These are phyloP conservation scores for Heliothis virescens DNA, from an alignment of 1,140 invertebrate genomes.

Conservation along the genomic window DNA sequence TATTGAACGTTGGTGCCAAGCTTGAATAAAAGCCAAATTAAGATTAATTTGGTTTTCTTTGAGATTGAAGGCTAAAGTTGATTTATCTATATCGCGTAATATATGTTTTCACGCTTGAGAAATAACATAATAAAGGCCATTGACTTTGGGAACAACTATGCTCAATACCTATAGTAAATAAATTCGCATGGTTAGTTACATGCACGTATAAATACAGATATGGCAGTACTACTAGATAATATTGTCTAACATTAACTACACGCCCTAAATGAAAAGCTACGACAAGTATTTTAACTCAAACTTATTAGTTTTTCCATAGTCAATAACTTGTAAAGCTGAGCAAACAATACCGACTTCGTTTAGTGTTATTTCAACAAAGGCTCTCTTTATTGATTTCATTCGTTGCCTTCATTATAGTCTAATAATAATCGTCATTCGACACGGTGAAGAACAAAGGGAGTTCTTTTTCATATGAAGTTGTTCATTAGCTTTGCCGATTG, in stretches of 20 bases:
- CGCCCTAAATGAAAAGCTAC: not conserved
- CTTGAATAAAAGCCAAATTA: too few relatives aligned
- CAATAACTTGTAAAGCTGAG: not conserved
- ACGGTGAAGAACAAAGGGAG: slow-evolving; percentile 31
- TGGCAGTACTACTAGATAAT: not conserved
- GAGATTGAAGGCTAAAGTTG: too few relatives aligned
- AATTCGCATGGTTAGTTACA: too few relatives aligned
- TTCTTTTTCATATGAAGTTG: slow-evolving; percentile 29
- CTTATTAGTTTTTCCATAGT: not conserved
- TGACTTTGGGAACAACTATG: too few relatives aligned
- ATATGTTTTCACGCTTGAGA: too few relatives aligned
- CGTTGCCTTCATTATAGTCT: not conserved
- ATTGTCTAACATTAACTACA: not conserved
- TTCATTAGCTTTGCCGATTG: slow-evolving; percentile 33
- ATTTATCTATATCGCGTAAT: too few relatives aligned
- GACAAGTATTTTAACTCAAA: not conserved
- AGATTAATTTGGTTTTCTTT: too few relatives aligned
- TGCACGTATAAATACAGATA: too few relatives aligned
- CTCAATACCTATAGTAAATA: too few relatives aligned
- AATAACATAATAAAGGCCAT: too few relatives aligned
- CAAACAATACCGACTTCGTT: slow-evolving; percentile 11
- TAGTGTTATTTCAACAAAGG: slow-evolving; percentile 10
- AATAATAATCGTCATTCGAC: slow-evolving; percentile 39
- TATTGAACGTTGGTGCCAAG: too few relatives aligned
- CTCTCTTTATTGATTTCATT: not conserved